Evolutionary conservation across 2,888 invertebrate species (phyloP), one percentile per base, ranked within the genome.

Genomic region (Isotomurus palustris): DNA sequence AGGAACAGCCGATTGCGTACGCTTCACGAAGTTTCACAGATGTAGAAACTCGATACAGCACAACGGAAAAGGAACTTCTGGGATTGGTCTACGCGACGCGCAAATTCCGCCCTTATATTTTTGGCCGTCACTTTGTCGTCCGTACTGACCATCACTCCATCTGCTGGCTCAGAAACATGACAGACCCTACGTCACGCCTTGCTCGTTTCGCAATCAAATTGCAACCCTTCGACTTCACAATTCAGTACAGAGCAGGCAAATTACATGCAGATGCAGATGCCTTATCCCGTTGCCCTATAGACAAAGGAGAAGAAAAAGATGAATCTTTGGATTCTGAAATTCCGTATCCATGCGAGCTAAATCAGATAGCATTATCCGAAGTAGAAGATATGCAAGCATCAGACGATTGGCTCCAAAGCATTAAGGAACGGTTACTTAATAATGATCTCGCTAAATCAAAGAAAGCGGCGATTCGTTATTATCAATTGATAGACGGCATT

Each of bases 71-170:
- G 19, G 56, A 53, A 25, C 48, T 38, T n/a, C 22, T 59, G n/a
- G 40, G 45, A 1, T 4, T 55, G 3, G 43, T 36, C 3, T 50
- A 44, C 25, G 51, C 59, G 4, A 43, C 48, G 0, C 5, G 48
- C 1, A 36, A 35, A n/a, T 56, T 60, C 36, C 10, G 56, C 1
- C 53, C 52, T 1, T 60, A 60, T 21, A 10, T 60, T 4, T 28
- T 48, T 27, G 53, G 49, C 1, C 27, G 19, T 25, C 22, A 6
- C 2, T 60, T 60, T 27, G n/a, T 32, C 0, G 35, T 53, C 1
- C 21, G 29, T 0, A 38, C 45, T 6, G 57, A 56, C 22, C 32
- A 45, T 17, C 58, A 61, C 24, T n/a, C 51, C 3, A 14, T 58
- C 4, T 54, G 57, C 19, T 43, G 25, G 17, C 36, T 57, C 1